These are phyloP conservation scores for Alligator sinensis DNA, from an alignment of 2,113 vertebrate species.

Conservation along the genomic window DNA sequence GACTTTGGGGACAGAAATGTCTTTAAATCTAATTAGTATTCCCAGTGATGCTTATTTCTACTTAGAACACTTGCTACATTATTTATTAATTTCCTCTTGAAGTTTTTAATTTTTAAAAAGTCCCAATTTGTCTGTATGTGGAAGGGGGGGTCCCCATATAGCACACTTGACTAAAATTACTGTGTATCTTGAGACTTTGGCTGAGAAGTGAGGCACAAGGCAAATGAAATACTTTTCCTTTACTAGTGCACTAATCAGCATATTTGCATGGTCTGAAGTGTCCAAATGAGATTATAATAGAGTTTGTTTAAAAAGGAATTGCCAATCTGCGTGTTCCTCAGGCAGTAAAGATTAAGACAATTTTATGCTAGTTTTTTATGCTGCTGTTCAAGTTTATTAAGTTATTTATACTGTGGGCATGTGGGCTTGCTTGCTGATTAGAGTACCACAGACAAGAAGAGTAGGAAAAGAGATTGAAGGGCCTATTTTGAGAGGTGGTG, in stretches of 20 bases:
- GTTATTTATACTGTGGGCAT: background rate
- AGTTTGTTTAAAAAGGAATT: background rate
- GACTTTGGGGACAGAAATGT: background rate
- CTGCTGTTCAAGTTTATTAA: background rate
- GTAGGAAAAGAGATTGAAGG: background rate
- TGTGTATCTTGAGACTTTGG: background rate
- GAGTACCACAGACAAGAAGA: accelerated
- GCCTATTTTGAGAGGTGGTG: background rate
- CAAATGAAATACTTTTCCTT: background rate
- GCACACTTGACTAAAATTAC: background rate
- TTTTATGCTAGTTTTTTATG: background rate
- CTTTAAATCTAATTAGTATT: background rate
- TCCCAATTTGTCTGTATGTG: background rate
- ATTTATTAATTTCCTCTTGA: background rate
- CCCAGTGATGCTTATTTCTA: background rate
- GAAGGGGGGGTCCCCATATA: no score
- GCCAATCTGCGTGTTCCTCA: background rate
- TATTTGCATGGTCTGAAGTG: background rate
- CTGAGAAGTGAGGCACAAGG: background rate
- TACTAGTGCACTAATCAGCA: background rate
- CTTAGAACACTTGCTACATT: background rate
- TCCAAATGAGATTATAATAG: background rate
- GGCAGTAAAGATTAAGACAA: background rate
- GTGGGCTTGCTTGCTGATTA: background rate
- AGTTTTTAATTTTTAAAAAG: background rate